Conservation (phyloP, 2,113 vertebrate species). For the Sclerurus mexicanus region DNA sequence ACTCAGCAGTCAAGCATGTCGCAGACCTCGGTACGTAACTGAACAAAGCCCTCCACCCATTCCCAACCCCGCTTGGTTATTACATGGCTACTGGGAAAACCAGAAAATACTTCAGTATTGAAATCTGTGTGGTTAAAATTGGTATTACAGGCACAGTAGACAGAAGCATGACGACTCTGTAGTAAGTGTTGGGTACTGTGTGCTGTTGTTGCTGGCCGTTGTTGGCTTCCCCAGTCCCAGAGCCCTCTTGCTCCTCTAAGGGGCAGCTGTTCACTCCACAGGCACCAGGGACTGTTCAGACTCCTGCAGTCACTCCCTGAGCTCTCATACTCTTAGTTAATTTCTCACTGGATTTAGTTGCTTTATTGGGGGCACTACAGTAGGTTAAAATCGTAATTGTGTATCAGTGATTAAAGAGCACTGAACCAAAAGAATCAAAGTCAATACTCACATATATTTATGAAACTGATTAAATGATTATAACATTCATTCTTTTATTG, state of each 20-base stretch:
- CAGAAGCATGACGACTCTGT: not conserved
- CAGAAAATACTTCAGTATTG: not conserved
- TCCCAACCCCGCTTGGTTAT: not conserved
- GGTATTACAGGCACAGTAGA: not conserved
- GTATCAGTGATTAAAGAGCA: not conserved
- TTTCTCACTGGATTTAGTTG: not conserved
- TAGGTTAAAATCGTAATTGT: not conserved
- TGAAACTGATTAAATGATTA: not conserved
- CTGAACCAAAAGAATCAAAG: not conserved
- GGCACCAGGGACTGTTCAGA: not conserved
- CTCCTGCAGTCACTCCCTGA: not conserved
- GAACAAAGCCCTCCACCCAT: conserved; percentile 36
- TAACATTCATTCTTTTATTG: conserved; percentile 1
- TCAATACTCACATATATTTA: not conserved
- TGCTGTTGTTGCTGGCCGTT: not conserved
- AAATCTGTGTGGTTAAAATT: not conserved
- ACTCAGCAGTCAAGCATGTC: conserved; percentile 84
- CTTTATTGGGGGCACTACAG: not conserved
- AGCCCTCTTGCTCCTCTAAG: not conserved
- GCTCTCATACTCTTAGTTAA: not conserved
- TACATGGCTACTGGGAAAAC: not conserved
- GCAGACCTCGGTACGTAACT: conserved; percentile 84
- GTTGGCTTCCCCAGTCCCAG: not conserved
- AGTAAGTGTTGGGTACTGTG: not conserved
- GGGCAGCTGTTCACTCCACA: not conserved